A percentile compares a stretch with the other conserved stretches of the same genome.
Evolutionary conservation across 2,888 invertebrate species (phyloP).

Genomic region (Cepaea hortensis): DNA sequence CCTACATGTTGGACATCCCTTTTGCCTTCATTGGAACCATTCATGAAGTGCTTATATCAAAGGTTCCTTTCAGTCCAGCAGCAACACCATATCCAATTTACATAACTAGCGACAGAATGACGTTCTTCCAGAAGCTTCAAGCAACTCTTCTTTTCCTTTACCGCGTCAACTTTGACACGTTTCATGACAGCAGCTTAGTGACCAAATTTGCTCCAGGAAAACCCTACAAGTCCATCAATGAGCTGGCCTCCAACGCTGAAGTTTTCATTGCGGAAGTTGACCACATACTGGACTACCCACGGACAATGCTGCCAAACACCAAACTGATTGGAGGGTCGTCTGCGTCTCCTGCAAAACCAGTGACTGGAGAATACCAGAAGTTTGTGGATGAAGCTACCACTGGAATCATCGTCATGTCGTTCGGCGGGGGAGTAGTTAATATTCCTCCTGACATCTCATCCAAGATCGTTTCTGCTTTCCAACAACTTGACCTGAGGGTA

Average conservation of each 20-base stretch:
- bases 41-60: slow-evolving; percentile 36
- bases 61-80: slow-evolving; percentile 48
- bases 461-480: slow-evolving; percentile 49
- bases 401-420: slow-evolving; percentile 58
- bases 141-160: slow-evolving; percentile 25
- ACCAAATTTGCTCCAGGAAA: slow-evolving; percentile 51
- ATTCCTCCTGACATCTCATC: slow-evolving; percentile 36
- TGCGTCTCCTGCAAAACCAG: slow-evolving; percentile 1
- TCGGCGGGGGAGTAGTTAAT: slow-evolving; percentile 54
- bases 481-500: slow-evolving; percentile 48
- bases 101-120: slow-evolving; percentile 33
- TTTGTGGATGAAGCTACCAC: slow-evolving; percentile 22
- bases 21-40: slow-evolving; percentile 49
- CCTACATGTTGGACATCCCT: slow-evolving; percentile 48
- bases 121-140: slow-evolving; percentile 45
- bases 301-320: slow-evolving; percentile 47
- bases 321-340: slow-evolving; percentile 14
- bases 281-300: slow-evolving; percentile 56
- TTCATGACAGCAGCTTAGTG: slow-evolving; percentile 48
- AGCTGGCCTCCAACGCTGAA: slow-evolving; percentile 45
- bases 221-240: slow-evolving; percentile 48
- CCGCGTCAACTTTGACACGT: slow-evolving; percentile 38
- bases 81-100: slow-evolving; percentile 29
- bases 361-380: neutral
- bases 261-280: slow-evolving; percentile 54